Evolutionary conservation across 2,113 vertebrate genomes (phyloP), one percentile per base, ranked within the genome.

Genomic region (Nycticryphes semicollaris): DNA sequence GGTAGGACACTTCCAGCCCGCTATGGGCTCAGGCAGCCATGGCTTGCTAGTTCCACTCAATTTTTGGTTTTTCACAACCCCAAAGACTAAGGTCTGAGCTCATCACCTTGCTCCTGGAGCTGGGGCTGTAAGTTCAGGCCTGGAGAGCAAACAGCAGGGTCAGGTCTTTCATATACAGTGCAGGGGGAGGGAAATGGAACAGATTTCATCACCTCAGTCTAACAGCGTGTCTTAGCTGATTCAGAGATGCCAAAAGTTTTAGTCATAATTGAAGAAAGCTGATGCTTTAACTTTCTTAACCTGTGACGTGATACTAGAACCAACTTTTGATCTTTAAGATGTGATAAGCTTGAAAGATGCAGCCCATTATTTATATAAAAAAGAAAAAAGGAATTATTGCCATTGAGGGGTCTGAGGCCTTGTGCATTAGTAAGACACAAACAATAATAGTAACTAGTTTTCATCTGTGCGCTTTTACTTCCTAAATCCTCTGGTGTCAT

Each of bases 211-310:
- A 70, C 53, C 69, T 89, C 39, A 25, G n/a, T 78, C 50, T 59
- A 78, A 50, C 77, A 33, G 62, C 1, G 0, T 59, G 33, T 75
- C 73, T 86, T 47, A 84, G 91, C 86, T 93, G 89, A 96, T 95
- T 89, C 93, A 95, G 83, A 84, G 33, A n/a, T 50, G 59, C 77
- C 84, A 85, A 62, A 78, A 84, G 33, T 53, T 95, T 82, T 85
- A 91, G 69, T 76, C 70, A n/a, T 48, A 66, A 73, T 9, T 62
- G 63, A 93, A 94, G 78, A 92, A 91, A 87, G 80, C 56, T 84
- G 81, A 81, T 82, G 77, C 89, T 93, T 90, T 93, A 93, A 76
- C 81, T 82, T 43, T 81, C 67, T 82, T 91, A 92, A 90, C 81
- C 70, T 89, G 78, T 89, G 89, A 89, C 5, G 1, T 82, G 66